Evolutionary conservation across 1,140 invertebrate species (phyloP), one percentile per base, ranked within the genome.

Genomic region (Caenorhabditis tropicalis): DNA sequence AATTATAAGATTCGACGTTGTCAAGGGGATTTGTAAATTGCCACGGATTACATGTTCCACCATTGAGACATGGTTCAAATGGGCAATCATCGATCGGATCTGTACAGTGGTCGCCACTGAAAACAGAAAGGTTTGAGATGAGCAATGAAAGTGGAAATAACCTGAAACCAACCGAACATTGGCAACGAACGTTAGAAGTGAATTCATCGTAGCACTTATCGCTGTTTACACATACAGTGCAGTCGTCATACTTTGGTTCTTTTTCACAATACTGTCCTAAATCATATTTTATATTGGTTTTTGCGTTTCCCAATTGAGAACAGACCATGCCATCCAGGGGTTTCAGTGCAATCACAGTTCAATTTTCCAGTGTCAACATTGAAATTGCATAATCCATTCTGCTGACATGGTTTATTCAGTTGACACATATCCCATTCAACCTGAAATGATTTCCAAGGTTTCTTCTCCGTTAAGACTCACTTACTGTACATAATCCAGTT

Each of bases 121-220:
- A n/a, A 43, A 46, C 10, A 56, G 0, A 33, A 19, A 10, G 7
- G 4, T 16, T 36, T 36, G 3, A 36, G 5, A 6, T 12, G 39
- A 5, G 24, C 6, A 58, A 5, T 7, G 12, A 27, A 4, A 7
- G 3, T 6, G 2, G 21, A 58, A 58, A 5, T 43, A 10, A 74
- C 65, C 65, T 74, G 65, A 74, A 74, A 43, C 65, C 65, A 27
- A n/a, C 36, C 9, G n/a, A n/a, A 74, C 65, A 74, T 46, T 74
- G 33, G 36, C 65, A 74, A 24, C 65, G 12, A 24, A 24, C 33
- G 24, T 46, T 10, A 6, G 3, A 24, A 43, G 65, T 74, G 29
- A 74, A 74, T 43, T 1, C 33, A 15, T 74, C 36, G 36, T 43
- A 74, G 43, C 65, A 74, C 2, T 43, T n/a, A 2, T 24, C 29